Conservation (phyloP, 2,113 vertebrate species). For the Oenanthe oenanthe region DNA sequence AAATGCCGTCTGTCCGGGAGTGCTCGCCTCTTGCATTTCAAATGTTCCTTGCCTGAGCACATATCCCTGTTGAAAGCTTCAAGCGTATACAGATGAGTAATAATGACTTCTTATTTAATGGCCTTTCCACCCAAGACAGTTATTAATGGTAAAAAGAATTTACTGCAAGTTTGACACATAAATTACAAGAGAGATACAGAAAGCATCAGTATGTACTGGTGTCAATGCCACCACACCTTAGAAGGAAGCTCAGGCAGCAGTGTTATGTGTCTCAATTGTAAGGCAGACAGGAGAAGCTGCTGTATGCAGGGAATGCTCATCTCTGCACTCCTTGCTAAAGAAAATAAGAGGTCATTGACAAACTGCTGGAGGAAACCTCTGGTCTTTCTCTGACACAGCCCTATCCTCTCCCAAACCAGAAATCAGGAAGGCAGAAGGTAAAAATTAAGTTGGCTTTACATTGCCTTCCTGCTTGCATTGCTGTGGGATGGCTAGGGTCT, state of each 20-base stretch:
- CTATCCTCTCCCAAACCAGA: background rate
- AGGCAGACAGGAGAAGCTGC: background rate
- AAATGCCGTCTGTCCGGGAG: accelerated
- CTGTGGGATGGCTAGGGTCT: background rate
- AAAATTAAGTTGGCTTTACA: background rate
- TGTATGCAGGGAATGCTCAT: background rate
- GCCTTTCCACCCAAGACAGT: background rate
- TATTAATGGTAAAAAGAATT: background rate
- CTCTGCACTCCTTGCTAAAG: background rate
- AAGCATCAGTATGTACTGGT: background rate
- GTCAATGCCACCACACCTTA: background rate
- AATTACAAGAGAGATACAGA: background rate
- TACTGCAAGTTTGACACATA: background rate
- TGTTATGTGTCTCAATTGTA: accelerated
- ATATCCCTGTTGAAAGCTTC: background rate
- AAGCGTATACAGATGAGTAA: background rate
- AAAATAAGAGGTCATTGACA: background rate
- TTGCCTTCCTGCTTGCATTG: background rate
- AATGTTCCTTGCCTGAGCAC: background rate
- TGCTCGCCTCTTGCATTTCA: background rate
- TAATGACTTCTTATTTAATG: background rate
- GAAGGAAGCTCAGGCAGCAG: background rate
- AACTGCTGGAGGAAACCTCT: background rate
- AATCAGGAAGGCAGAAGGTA: background rate
- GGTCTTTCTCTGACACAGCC: background rate